These are phyloP conservation scores for Tetanocera ferruginea DNA, from an alignment of 2,888 invertebrate species.

Conservation along the genomic window DNA sequence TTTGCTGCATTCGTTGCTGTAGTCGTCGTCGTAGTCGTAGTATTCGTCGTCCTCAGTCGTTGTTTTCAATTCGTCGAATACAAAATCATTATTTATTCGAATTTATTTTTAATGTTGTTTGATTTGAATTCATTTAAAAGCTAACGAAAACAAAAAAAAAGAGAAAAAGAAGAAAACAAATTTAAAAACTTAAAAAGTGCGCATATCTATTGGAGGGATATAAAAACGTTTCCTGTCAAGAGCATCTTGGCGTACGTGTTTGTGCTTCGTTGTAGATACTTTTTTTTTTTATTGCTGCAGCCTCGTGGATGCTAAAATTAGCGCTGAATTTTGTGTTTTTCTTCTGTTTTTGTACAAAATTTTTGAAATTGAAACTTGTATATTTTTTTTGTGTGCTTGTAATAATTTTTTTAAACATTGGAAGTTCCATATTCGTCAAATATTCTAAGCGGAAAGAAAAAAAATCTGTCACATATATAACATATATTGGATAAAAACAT, in stretches of 20 bases:
- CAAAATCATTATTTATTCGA: neutral
- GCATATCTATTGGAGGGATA: neutral
- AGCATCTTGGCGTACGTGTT: conserved; percentile 7
- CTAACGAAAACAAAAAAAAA: neutral
- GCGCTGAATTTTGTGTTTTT: conserved; percentile 11
- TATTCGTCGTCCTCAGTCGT: neutral
- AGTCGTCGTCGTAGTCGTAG: conserved; percentile 35
- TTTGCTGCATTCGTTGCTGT: conserved; percentile 57
- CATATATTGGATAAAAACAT: too few relatives aligned
- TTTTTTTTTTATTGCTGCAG: neutral
- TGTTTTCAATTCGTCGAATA: conserved; percentile 10
- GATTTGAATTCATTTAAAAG: neutral
- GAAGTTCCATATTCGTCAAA: too few relatives aligned
- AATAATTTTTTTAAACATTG: too few relatives aligned
- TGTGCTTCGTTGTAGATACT: conserved; percentile 7
- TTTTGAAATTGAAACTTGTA: conserved; percentile 25
- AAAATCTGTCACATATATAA: too few relatives aligned
- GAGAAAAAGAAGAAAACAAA: neutral
- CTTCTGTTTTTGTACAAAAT: neutral
- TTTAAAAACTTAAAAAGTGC: neutral
- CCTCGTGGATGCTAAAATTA: conserved; percentile 14
- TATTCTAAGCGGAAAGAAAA: too few relatives aligned
- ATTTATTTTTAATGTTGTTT: neutral
- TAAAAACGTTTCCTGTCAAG: neutral
- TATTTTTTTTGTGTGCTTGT: too few relatives aligned